phyloP scores from a whole-genome alignment of 2,797 vertebrate genomes.

The Iguana delicatissima region DNA sequence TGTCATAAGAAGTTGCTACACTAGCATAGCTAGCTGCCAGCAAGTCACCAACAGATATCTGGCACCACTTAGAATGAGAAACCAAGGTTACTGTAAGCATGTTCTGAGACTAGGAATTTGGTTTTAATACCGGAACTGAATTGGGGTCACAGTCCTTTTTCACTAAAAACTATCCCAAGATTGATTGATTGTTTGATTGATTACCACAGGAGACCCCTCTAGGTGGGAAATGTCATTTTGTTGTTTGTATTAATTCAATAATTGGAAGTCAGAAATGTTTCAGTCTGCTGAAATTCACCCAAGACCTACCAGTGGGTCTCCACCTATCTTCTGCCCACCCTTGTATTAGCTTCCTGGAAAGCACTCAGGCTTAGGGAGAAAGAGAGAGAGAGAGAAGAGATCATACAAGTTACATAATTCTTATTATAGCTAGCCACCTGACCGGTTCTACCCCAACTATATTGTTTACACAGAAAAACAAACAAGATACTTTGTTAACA shows the following conservation, averaged over 20 bases:
- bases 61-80: neutral
- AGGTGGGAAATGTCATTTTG: neutral
- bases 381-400: neutral
- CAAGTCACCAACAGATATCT: too few relatives aligned
- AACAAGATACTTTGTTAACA: slow-evolving; percentile 10
- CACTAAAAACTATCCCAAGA: neutral
- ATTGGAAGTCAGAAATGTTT: neutral
- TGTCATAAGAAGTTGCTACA: too few relatives aligned
- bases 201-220: neutral
- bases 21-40: too few relatives aligned
- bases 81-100: neutral
- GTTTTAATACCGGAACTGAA: neutral
- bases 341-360: neutral
- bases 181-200: neutral
- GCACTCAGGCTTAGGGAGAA: too few relatives aligned
- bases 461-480: slow-evolving; percentile 66
- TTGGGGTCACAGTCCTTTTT: neutral
- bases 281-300: neutral
- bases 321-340: neutral
- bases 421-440: neutral
- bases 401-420: neutral
- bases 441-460: slow-evolving; percentile 7
- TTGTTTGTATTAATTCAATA: neutral
- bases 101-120: neutral
- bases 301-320: neutral